Evolutionary conservation across 2,113 vertebrate genomes (phyloP).

Genomic region (Plestiodon gilberti): DNA sequence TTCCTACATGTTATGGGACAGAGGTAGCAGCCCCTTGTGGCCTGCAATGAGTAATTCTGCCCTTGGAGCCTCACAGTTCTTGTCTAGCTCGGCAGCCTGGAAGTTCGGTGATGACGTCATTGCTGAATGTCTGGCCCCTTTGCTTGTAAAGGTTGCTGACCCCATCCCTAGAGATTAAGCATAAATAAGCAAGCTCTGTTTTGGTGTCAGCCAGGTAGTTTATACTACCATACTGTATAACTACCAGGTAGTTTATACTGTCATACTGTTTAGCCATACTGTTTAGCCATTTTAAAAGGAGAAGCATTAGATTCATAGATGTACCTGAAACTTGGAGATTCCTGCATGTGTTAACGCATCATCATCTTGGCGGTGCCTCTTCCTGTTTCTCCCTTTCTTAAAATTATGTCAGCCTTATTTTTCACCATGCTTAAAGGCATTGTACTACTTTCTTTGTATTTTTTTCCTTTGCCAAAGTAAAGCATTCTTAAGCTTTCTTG

Average conservation of each 20-base stretch:
- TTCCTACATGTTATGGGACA: neutral
- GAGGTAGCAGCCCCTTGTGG: neutral
- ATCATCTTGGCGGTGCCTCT: conserved; percentile 14
- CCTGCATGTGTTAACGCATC: conserved; percentile 36
- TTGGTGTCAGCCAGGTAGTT: neutral
- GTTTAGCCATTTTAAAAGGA: conserved; percentile 38
- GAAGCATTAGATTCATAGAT: conserved; percentile 28
- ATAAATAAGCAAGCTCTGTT: neutral
- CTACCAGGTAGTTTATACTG: too few relatives aligned
- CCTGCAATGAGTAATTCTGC: neutral
- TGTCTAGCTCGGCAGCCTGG: neutral
- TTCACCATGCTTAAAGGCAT: conserved; percentile 24
- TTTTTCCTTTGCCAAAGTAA: conserved; percentile 63
- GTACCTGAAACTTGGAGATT: conserved; percentile 45
- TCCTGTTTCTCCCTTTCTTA: conserved; percentile 35
- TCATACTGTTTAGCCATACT: too few relatives aligned
- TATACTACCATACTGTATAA: too few relatives aligned
- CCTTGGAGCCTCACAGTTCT: neutral
- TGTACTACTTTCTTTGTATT: conserved; percentile 43
- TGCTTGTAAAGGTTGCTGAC: too few relatives aligned
- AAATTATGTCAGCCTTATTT: conserved; percentile 33
- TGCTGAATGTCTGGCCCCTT: too few relatives aligned
- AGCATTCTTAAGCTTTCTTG: conserved; percentile 47
- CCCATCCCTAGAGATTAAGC: neutral
- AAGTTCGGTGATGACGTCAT: neutral